Base-by-base conservation (phyloP, 2,113 vertebrate species). In the Hydropotes inermis region DNA sequence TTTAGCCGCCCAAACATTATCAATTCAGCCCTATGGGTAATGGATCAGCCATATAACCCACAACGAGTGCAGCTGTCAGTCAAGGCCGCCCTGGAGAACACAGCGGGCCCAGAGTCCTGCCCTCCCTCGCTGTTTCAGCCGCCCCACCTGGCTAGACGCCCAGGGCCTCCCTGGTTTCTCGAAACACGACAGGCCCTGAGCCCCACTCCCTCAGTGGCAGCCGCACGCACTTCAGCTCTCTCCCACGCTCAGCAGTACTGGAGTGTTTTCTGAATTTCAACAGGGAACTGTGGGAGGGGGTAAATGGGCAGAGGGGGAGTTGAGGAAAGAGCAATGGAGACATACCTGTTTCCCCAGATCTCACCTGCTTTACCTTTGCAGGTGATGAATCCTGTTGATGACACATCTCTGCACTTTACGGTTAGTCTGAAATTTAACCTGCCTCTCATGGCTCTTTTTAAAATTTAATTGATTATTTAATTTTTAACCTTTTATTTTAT, bases 1-100 rank as follows among this genome's bases (percentile, higher is more conserved):
- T 94, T 96, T 67, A 91, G 85, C 96, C 87, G 89, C 86, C 95
- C 96, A 96, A 98, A 93, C 82, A 91, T 96, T 94, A 85, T 83
- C 98, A 94, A 55, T 95, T 78, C 89, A 91, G 94, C 61, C 61
- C 54, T 94, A 93, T 64, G 93, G 96, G 87, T 95, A 95, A 97
- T 97, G 89, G 95, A 97, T 87, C 89, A 87, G 94, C 96, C 39
- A 9, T 43, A 47, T 89, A 94, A 95, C 86, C 82, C 30, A 14
- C 91, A 91, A 91, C 94, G 78, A 97, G 74, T 5, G 78, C 50
- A 70, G 76, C 89, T 93, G 87, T 97, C 96, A 70, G 50, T 94
- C 94, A 89, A 36, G 33, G 81, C 85, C 0, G 2, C 86, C 82
- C 78, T 88, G n/a, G 93, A 78, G 83, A 92, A 45, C 36, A 45